Base-by-base conservation (phyloP, 2,797 vertebrate genomes). In the Poeciliopsis presidionis region DNA sequence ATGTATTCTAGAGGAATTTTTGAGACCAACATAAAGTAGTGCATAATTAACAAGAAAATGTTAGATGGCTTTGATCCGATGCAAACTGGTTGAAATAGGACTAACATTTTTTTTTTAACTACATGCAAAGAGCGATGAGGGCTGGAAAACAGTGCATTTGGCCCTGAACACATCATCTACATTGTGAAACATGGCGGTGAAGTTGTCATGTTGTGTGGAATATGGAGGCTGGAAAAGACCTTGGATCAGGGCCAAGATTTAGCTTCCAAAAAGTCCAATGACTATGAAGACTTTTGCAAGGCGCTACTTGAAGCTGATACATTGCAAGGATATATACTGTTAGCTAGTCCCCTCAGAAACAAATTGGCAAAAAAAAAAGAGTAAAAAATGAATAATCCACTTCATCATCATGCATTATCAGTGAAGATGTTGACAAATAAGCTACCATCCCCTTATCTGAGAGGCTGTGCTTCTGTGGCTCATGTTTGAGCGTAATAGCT, bases 401-500 rank as follows among this genome's bases (percentile, higher is more conserved):
- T 46, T 49, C 41, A 51, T 72, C 55, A 73, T 28, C 33, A 81
- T 55, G 51, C 20, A 74, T 72, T 28, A 46, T 72, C 63, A 30
- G 20, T 8, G 41, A 36, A 55, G 61, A 65, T 74, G 25, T 2
- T 77, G 41, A 28, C 45, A 59, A 83, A 49, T 47, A 43, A 69
- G 59, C 39, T 39, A 28, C 69, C 53, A 20, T 43, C 20, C 33
- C 12, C 14, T 16, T 55, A 39, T 30, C 57, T 47, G 25, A 55
- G 20, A 30, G 13, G 5, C 57, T 7, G 30, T 57, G 79, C 69
- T 78, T 77, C 61, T 73, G 80, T 51, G 28, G 36, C 25, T 77
- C 25, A 51, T 86, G 63, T 82, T 74, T 79, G 78, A 59, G 59
- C 41, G 22, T 25, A 73, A 74, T 81, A 72, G 76, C 81, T 28